Conservation (phyloP, 2,888 invertebrate species). For the Keiferia lycopersicella region DNA sequence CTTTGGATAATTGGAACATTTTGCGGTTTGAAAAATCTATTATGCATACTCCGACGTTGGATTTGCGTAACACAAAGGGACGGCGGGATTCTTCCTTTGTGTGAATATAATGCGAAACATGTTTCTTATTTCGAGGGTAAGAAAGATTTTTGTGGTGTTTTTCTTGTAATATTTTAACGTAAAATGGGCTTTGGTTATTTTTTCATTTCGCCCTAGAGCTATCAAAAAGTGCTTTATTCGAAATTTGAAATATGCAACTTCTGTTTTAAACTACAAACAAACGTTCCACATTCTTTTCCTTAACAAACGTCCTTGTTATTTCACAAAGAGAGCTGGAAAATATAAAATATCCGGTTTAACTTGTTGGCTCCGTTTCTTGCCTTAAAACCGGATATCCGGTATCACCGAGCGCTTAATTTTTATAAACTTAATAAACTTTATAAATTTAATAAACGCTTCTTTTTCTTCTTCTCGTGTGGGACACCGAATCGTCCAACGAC, state of each 20-base stretch:
- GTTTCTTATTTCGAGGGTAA: neutral
- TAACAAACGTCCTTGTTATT: neutral
- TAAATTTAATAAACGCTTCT: too few species aligned
- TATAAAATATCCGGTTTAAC: conserved; percentile 31
- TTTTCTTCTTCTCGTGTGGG: too few species aligned
- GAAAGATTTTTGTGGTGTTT: neutral
- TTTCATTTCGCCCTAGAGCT: too few species aligned
- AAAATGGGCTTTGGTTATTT: too few species aligned
- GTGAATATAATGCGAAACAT: neutral
- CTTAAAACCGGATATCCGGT: conserved; percentile 64
- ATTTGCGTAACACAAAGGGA: conserved; percentile 6
- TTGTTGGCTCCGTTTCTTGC: conserved; percentile 47
- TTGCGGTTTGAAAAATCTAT: conserved; percentile 34
- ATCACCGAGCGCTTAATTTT: conserved; percentile 52
- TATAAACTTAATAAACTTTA: too few species aligned
- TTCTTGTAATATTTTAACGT: neutral
- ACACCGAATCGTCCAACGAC: too few species aligned
- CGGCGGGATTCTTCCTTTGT: neutral
- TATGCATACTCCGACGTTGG: conserved; percentile 4
- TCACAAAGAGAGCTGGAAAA: neutral
- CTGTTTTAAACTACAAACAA: neutral
- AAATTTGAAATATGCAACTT: too few species aligned
- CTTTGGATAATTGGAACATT: conserved; percentile 50
- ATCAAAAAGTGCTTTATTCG: too few species aligned
- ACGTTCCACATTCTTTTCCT: neutral